phyloP scores from a whole-genome alignment of 1,140 invertebrate species.

The Euwallacea similis region DNA sequence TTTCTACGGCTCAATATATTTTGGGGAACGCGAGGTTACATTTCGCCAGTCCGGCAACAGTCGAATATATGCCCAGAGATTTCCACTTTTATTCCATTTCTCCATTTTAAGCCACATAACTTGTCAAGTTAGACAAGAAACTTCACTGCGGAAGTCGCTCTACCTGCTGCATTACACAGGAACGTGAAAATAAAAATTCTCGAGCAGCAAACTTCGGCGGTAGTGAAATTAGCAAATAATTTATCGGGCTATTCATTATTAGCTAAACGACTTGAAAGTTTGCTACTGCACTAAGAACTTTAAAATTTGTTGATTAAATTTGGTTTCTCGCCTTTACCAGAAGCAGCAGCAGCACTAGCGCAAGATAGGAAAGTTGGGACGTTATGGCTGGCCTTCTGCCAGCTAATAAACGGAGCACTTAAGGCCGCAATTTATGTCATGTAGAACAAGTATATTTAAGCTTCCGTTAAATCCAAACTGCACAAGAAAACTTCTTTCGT shows the following conservation, averaged over 20 bases:
- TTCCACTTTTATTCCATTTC: neutral
- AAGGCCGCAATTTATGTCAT: constrained; percentile 40
- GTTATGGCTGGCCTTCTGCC: constrained; percentile 33
- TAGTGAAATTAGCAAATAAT: constrained; percentile 35
- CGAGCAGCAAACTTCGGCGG: constrained; percentile 4
- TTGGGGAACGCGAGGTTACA: constrained; percentile 36
- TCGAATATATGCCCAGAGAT: neutral
- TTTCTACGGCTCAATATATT: constrained; percentile 44
- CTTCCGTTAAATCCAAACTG: neutral
- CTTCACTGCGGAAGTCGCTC: too few relatives aligned
- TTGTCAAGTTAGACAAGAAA: too few relatives aligned
- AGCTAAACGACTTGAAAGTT: constrained; percentile 35
- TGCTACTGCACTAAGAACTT: constrained; percentile 38
- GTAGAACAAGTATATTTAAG: constrained; percentile 41
- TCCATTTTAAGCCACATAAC: neutral
- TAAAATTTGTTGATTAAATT: constrained; percentile 45
- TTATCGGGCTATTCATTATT: constrained; percentile 34
- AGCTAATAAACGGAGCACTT: constrained; percentile 41
- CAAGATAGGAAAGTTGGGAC: constrained; percentile 39
- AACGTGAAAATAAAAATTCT: constrained; percentile 14
- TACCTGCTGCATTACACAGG: too few relatives aligned
- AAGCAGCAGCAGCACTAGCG: constrained; percentile 3
- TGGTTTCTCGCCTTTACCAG: constrained; percentile 41
- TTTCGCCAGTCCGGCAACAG: constrained; percentile 28
- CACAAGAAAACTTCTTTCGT: neutral